Evolutionary conservation across 92 coral and sea anemone species (phyloP).

Genomic region (Phymanthus crucifer): DNA sequence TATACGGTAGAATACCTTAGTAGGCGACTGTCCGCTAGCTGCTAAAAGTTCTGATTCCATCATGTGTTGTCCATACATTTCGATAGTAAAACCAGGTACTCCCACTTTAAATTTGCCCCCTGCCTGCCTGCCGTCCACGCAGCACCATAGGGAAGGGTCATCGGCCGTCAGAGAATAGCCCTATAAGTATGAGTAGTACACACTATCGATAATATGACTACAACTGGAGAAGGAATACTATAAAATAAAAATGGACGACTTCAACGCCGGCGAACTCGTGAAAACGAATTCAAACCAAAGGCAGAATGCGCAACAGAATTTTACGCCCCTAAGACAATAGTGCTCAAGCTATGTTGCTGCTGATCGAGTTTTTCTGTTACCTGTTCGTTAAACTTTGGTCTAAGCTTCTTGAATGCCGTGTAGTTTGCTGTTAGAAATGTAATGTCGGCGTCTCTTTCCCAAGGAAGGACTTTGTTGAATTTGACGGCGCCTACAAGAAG

Average conservation of each 20-base stretch:
- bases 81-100: conserved; percentile 81
- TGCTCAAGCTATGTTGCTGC: not conserved
- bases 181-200: conserved; percentile 11
- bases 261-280: too few species aligned
- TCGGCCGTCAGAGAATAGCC: conserved; percentile 73
- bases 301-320: not conserved
- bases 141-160: conserved; percentile 86
- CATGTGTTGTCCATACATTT: conserved; percentile 90
- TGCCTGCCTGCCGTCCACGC: conserved; percentile 92
- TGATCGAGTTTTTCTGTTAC: not conserved
- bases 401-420: conserved; percentile 80
- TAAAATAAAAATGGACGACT: too few species aligned
- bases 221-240: not conserved
- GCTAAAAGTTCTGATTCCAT: conserved; percentile 96
- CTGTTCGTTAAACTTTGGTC: conserved; percentile 46
- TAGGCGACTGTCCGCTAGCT: conserved; percentile 85
- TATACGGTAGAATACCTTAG: conserved; percentile 45
- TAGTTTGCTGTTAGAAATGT: conserved; percentile 94
- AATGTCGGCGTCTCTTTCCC: conserved; percentile 99
- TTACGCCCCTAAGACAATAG: too few species aligned
- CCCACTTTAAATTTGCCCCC: conserved; percentile 88
- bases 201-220: too few species aligned
- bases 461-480: conserved; percentile 91
- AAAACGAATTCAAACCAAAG: too few species aligned
- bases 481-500: conserved; percentile 83